Evolutionary conservation across 2,113 vertebrate genomes (phyloP), one percentile per base, ranked within the genome.

Genomic region (Chauna torquata): DNA sequence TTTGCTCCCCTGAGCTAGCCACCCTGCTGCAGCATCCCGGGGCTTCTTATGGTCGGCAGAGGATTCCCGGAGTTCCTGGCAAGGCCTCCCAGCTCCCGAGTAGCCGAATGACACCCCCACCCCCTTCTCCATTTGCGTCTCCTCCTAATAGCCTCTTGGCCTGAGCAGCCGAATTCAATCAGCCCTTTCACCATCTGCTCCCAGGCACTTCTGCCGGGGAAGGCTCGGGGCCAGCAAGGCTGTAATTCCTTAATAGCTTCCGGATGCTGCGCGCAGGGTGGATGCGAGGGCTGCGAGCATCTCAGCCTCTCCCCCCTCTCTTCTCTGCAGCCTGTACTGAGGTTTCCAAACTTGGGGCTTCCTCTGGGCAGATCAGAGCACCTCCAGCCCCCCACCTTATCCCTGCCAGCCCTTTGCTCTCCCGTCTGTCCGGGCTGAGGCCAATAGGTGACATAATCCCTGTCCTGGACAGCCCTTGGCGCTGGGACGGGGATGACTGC

Each of bases 181-280:
- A 97, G 84, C 38, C 82, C 94, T 96, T 96, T 97, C 84, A 81
- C 91, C 96, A 96, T 97, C 96, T 96, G 95, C 91, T 83, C 70
- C 90, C 95, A 96, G 96, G 94, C 86, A 82, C 52, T 96, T 96
- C 93, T 89, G 95, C 91, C 0, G 12, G 54, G 88, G 95, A 96
- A 86, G 94, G 96, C 96, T 92, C 50, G 6, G 93, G 97, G 96
- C 96, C 97, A 97, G 93, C 44, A 86, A 81, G 96, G 76, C 97
- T 97, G 94, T 94, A 97, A 82, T 97, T 98, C 97, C 96, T 96
- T 97, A 96, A 97, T 97, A 93, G 97, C 96, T 98, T 98, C 97
- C 96, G 97, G 97, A 97, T 96, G 97, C 93, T 92, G 66, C 52
- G 24, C 12, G 36, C 69, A 12, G 89, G 47, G 85, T 69, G 82